Evolutionary conservation across 2,113 vertebrate genomes (phyloP), one percentile per base, ranked within the genome.

Genomic region (Vidua macroura): DNA sequence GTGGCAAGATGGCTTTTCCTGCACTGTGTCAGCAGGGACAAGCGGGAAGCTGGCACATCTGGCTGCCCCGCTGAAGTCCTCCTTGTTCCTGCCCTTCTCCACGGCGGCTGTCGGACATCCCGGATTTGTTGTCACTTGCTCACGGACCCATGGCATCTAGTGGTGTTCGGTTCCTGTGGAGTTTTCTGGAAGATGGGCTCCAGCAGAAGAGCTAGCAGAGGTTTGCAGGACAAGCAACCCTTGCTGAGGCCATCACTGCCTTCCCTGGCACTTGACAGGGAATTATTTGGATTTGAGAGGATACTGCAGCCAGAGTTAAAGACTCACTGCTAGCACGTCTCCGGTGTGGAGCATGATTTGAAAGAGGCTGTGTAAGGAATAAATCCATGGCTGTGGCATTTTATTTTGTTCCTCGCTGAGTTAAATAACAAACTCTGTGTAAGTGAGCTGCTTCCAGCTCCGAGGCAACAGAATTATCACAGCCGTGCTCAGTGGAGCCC

Each of bases 341-440:
- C 35, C 0, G 0, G 31, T 56, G 60, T 59, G 46, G 27, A 59
- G 37, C 23, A 13, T 20, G 55, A 37, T 69, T 95, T 95, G 77
- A 84, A 90, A 81, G 96, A 94, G 75, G 51, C 91, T 82, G 83
- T n/a, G 39, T 37, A 62, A 94, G 70, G 80, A 86, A 72, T 91
- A 94, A 97, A 93, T 94, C 80, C 33, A 33, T 0, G 73, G n/a
- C 94, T 86, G 81, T 76, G 79, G 86, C 89, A 22, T 90, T 96
- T 91, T 85, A 80, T 92, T 95, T 94, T 15, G 11, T 93, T 96
- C 80, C 94, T 96, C 10, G 7, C 93, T 95, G 94, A 85, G 93
- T 95, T 94, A 96, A 97, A 92, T 93, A 92, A 94, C 76, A 91
- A 97, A 95, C 86, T 90, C 90, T 13, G 62, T 86, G 62, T 76